Percentiles rank a stretch among this genome's conserved stretches.
Evolutionary conservation across 2,888 invertebrate genomes (phyloP).

Genomic region (Cantharis flavilabris): DNA sequence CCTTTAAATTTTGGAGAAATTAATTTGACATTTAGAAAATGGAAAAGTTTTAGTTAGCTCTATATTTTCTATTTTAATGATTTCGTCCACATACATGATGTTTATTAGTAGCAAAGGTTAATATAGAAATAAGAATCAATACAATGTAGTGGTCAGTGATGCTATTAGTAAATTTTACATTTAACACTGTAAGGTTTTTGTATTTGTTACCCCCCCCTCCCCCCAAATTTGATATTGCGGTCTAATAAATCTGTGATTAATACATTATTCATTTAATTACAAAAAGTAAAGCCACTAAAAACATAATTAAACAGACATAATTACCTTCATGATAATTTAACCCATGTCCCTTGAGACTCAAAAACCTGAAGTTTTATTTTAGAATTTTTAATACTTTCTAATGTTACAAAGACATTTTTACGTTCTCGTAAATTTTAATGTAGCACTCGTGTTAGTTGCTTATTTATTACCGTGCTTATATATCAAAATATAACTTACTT

Average conservation of each 20-base stretch:
- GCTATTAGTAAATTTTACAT: not conserved
- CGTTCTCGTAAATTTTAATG: not conserved
- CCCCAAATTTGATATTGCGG: too few relatives aligned
- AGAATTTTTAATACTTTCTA: not conserved
- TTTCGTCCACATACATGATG: not conserved
- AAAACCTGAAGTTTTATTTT: not conserved
- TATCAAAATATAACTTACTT: conserved; percentile 62
- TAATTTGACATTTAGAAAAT: not conserved
- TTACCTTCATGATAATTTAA: too few relatives aligned
- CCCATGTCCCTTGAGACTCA: too few relatives aligned
- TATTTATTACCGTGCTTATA: not conserved
- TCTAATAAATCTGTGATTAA: too few relatives aligned
- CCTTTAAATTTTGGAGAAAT: not conserved
- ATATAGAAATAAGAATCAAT: not conserved
- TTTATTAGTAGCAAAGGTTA: not conserved
- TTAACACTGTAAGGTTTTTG: not conserved
- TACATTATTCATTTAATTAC: too few relatives aligned
- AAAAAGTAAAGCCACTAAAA: too few relatives aligned
- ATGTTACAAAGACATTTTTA: not conserved
- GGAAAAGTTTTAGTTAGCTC: not conserved
- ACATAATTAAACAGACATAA: too few relatives aligned
- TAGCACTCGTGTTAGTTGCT: not conserved
- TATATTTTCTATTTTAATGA: not conserved
- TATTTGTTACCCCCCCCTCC: too few relatives aligned
- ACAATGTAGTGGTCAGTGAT: not conserved